Conservation (phyloP, 2,113 vertebrate species). For the Montifringilla adamsi region DNA sequence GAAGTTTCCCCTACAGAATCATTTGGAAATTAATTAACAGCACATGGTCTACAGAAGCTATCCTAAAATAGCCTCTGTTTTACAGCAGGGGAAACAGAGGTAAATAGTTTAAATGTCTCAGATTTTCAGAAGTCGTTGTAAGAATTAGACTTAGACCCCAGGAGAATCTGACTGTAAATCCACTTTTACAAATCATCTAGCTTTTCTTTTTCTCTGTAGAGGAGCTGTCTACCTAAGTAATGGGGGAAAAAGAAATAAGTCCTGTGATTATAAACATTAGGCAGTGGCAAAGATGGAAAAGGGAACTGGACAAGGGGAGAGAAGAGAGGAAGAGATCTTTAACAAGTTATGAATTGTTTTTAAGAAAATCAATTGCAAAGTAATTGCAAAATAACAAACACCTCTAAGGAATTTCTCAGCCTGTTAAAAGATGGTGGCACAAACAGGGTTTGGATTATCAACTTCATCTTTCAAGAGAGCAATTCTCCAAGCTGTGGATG, state of each 20-base stretch:
- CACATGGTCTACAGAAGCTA: background rate
- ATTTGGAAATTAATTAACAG: background rate
- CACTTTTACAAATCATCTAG: background rate
- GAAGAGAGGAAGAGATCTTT: slow-evolving; percentile 15
- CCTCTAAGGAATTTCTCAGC: background rate
- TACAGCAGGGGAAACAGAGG: background rate
- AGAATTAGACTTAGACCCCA: background rate
- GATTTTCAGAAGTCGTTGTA: background rate
- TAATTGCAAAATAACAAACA: slow-evolving; percentile 57
- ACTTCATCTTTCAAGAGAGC: background rate
- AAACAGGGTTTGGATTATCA: background rate
- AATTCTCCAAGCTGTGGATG: background rate
- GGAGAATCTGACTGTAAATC: background rate
- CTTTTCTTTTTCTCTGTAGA: background rate
- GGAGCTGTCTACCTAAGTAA: background rate
- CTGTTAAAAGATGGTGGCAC: slow-evolving; percentile 2
- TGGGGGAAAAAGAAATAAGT: background rate
- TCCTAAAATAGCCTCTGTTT: background rate
- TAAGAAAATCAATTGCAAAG: slow-evolving; percentile 37
- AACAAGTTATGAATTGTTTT: slow-evolving; percentile 38
- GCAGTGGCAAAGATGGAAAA: background rate
- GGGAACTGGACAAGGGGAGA: background rate
- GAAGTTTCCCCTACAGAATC: background rate
- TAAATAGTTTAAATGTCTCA: background rate
- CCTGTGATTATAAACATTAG: background rate